Conservation (phyloP, 1,140 invertebrate species). For the Caerostris darwini region DNA sequence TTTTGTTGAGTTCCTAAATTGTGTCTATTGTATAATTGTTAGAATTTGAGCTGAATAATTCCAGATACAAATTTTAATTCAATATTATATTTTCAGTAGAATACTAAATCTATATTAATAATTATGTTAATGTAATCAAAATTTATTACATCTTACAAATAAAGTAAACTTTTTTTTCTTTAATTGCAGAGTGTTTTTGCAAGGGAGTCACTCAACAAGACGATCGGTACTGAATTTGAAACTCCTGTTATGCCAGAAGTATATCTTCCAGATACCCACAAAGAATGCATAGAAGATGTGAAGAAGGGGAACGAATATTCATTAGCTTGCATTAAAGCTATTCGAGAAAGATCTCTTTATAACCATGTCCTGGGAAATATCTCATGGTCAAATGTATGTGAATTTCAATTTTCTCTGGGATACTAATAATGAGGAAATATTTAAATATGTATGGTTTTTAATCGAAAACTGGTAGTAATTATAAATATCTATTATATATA, state of each 20-base stretch:
- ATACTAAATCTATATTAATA: too few relatives aligned
- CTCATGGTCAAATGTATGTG: neutral
- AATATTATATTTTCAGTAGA: too few relatives aligned
- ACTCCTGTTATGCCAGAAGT: neutral
- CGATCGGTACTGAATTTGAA: neutral
- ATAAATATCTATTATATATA: too few relatives aligned
- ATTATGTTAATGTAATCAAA: too few relatives aligned
- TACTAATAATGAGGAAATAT: too few relatives aligned
- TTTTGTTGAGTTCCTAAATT: too few relatives aligned
- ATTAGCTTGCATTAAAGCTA: slow-evolving; percentile 16
- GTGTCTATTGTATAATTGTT: too few relatives aligned
- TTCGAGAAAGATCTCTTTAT: slow-evolving; percentile 44
- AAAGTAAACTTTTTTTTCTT: neutral
- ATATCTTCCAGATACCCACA: slow-evolving; percentile 15
- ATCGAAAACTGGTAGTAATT: too few relatives aligned
- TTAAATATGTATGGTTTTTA: too few relatives aligned
- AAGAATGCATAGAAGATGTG: neutral
- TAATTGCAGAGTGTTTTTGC: neutral
- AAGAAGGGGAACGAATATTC: slow-evolving; percentile 3
- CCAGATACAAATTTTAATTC: too few relatives aligned
- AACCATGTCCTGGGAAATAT: neutral
- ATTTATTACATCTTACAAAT: neutral
- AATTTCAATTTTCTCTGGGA: too few relatives aligned
- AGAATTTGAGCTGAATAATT: too few relatives aligned
- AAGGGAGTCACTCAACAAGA: neutral